Percentiles rank a stretch among this genome's conserved stretches.
These are phyloP conservation scores for Trichopria drosophilae DNA, from an alignment of 2,888 invertebrate species.

Conservation along the genomic window DNA sequence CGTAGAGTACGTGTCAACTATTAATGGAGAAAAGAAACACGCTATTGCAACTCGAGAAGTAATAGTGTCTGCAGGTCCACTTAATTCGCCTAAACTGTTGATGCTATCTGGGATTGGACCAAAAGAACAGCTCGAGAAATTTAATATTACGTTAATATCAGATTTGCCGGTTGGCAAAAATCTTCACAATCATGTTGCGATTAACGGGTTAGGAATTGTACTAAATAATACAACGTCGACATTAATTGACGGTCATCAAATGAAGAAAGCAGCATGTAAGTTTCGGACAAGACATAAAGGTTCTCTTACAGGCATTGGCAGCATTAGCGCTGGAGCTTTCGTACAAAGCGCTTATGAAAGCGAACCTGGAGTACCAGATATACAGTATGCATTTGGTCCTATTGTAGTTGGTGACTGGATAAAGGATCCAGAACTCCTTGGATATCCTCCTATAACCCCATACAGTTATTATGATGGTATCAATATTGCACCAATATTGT, in stretches of 20 bases:
- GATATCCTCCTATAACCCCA: conserved; percentile 62
- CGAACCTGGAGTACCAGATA: conserved; percentile 52
- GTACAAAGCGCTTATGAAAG: conserved; percentile 49
- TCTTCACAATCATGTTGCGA: conserved; percentile 62
- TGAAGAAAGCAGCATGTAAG: too few relatives aligned
- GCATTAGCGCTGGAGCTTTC: too few relatives aligned
- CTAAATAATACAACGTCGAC: too few relatives aligned
- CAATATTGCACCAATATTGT: conserved; percentile 65
- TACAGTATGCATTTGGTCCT: too few relatives aligned
- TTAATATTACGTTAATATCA: conserved; percentile 50
- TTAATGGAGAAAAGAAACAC: conserved; percentile 45
- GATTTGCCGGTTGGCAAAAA: conserved; percentile 60
- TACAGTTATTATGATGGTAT: conserved; percentile 67
- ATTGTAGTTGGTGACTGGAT: too few relatives aligned
- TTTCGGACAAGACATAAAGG: too few relatives aligned
- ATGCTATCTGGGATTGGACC: conserved; percentile 58
- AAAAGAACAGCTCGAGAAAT: conserved; percentile 43
- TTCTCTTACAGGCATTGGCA: too few relatives aligned
- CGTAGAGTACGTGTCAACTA: conserved; percentile 52
- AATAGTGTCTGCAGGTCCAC: conserved; percentile 59
- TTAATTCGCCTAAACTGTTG: conserved; percentile 60
- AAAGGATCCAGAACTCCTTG: too few relatives aligned
- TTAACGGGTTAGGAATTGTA: too few relatives aligned
- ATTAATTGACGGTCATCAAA: too few relatives aligned
- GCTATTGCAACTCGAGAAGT: conserved; percentile 59